Percentiles rank a stretch among this genome's conserved stretches.
Conservation (phyloP, 2,113 vertebrate genomes). For the Vulpes lagopus region DNA sequence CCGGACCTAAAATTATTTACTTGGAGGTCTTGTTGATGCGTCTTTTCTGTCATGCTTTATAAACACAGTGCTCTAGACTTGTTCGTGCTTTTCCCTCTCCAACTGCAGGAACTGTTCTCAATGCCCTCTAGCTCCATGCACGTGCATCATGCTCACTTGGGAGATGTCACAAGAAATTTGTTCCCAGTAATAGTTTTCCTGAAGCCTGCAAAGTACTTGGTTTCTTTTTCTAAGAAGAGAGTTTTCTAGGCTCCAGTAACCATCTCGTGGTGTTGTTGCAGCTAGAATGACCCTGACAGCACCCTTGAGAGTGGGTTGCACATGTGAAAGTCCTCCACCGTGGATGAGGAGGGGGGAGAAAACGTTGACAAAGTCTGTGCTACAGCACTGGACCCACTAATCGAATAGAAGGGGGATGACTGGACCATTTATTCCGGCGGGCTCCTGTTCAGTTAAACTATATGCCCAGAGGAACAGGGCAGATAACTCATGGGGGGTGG, state of each 20-base stretch:
- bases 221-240: slow-evolving; percentile 54
- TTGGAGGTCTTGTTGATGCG: slow-evolving; percentile 26
- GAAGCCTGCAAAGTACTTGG: slow-evolving; percentile 51
- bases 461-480: neutral
- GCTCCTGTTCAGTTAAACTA: slow-evolving; percentile 49
- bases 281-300: slow-evolving; percentile 2
- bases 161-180: slow-evolving; percentile 75
- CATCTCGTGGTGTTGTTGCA: slow-evolving; percentile 28
- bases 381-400: neutral
- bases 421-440: slow-evolving; percentile 37
- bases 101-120: slow-evolving; percentile 15
- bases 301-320: neutral
- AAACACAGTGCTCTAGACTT: slow-evolving; percentile 60
- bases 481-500: slow-evolving; percentile 13
- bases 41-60: slow-evolving; percentile 63
- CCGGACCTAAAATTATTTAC: slow-evolving; percentile 64
- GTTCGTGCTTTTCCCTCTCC: slow-evolving; percentile 42
- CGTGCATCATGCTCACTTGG: slow-evolving; percentile 40
- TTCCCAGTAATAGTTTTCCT: slow-evolving; percentile 55
- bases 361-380: neutral
- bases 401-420: neutral
- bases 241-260: slow-evolving; percentile 35
- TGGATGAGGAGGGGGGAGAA: neutral
- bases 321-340: slow-evolving; percentile 20
- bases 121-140: neutral